Percentiles rank a stretch among this genome's conserved stretches.
Evolutionary conservation across 2,113 vertebrate species (phyloP).

Genomic region (Progne subis): DNA sequence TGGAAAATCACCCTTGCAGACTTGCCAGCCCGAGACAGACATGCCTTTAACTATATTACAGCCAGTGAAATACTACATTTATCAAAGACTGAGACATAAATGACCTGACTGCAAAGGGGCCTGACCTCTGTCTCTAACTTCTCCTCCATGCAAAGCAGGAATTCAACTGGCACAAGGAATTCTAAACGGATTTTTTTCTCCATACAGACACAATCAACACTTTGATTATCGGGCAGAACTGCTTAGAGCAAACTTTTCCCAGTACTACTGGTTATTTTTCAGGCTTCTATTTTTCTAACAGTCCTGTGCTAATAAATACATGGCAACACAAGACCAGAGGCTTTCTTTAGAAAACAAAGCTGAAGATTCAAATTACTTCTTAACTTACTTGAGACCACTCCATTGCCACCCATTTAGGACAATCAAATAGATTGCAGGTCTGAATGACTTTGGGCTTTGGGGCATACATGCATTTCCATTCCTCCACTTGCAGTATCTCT

Average conservation of each 20-base stretch:
- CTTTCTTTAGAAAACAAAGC: background rate
- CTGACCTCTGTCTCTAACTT: background rate
- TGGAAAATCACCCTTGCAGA: conserved; percentile 40
- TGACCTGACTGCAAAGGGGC: background rate
- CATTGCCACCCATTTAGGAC: conserved; percentile 92
- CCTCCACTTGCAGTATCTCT: conserved; percentile 85
- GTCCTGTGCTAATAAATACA: background rate
- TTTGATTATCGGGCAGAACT: background rate
- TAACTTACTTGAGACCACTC: conserved; percentile 94
- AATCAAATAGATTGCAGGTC: conserved; percentile 87
- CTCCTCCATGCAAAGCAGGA: background rate
- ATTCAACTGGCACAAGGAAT: background rate
- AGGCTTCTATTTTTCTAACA: background rate
- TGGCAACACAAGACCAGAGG: background rate
- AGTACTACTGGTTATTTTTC: background rate
- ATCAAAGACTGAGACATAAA: conserved; percentile 21
- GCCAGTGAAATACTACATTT: conserved; percentile 14
- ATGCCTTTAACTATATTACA: background rate
- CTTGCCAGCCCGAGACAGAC: conserved; percentile 14
- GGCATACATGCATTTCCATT: conserved; percentile 94
- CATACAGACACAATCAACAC: background rate
- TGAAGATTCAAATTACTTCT: background rate
- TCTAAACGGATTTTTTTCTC: background rate
- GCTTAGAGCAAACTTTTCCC: background rate
- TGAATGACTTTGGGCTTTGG: conserved; percentile 84